Base-by-base conservation (phyloP, 1,140 invertebrate genomes). In the Papilio aristodemus region DNA sequence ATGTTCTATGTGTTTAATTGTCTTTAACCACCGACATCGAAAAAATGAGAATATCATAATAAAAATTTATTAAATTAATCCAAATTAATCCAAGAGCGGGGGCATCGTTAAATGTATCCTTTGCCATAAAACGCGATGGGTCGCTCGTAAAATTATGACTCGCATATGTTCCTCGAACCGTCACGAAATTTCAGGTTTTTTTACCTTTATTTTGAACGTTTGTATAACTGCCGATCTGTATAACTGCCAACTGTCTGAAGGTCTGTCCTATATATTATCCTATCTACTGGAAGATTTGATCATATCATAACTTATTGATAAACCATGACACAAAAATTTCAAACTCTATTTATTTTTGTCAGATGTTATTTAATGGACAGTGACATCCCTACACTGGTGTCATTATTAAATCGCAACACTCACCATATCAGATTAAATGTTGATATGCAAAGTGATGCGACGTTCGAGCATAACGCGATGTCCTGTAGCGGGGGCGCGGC, bases 61-160 rank as follows among this genome's bases (percentile, higher is more conserved):
- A 69, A 68, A 64, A 73, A 72, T 77, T 82, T 79, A 79, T 80
- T 78, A 81, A 83, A 80, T 80, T 77, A 83, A 83, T 80, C 74
- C 72, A 69, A 73, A 81, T 77, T 73, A 78, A 80, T 80, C 75
- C 75, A 69, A 36, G 43, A 67, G 62, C 41, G 37, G 32, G 63
- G 38, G 46, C 67, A 41, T 32, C 71, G 50, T 73, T 71, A 74
- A 75, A 77, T 64, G 63, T 63, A 73, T 73, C 60, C 75, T 77
- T 77, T 67, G 80, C 74, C 67, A 69, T 84, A 77, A 81, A 85
- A 78, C 27, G 59, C 46, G 72, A 81, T 74, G 79, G 73, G 36
- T 14, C 11, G 68, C 19, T 76, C 81, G 76, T 83, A 75, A 82
- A 81, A 71, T 60, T 73, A 66, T 50, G 69, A 71, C 70, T 72